A percentile compares a stretch with the other conserved stretches of the same genome.
Evolutionary conservation across 2,888 invertebrate species (phyloP).

Genomic region (Ennomos fuscantarius): DNA sequence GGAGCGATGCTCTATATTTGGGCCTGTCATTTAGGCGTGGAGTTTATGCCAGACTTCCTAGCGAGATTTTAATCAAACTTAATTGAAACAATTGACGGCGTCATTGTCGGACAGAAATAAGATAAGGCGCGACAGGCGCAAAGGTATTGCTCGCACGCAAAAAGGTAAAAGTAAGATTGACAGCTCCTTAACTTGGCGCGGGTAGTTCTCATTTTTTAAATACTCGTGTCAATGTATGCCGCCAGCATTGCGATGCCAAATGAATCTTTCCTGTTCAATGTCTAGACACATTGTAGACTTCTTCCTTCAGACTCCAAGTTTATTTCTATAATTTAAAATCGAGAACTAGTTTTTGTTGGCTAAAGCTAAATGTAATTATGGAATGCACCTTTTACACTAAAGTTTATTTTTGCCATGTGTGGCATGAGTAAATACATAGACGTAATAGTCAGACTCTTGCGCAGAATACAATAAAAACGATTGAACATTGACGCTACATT

Average conservation of each 20-base stretch:
- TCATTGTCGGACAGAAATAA: constrained; percentile 40
- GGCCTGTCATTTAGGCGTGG: constrained; percentile 18
- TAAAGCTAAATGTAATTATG: constrained; percentile 6
- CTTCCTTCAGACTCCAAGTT: constrained; percentile 5
- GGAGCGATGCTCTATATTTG: constrained; percentile 46
- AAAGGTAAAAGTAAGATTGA: constrained; percentile 39
- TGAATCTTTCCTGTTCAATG: constrained; percentile 18
- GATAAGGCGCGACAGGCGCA: constrained; percentile 33
- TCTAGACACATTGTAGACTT: constrained; percentile 25
- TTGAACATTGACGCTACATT: constrained; percentile 73
- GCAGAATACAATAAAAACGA: constrained; percentile 73
- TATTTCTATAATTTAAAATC: not conserved
- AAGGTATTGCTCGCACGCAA: constrained; percentile 32
- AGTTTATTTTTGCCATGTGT: constrained; percentile 56
- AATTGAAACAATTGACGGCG: constrained; percentile 46
- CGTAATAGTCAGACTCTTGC: constrained; percentile 64
- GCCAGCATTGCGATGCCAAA: constrained; percentile 18
- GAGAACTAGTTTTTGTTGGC: constrained; percentile 4
- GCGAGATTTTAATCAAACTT: constrained; percentile 20
- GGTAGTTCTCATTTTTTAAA: constrained; percentile 25
- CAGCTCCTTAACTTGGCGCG: constrained; percentile 33
- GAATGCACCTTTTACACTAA: constrained; percentile 28
- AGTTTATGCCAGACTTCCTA: constrained; percentile 16
- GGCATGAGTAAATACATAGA: constrained; percentile 49
- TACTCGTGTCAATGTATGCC: constrained; percentile 20